A percentile compares a stretch with the other conserved stretches of the same genome.
phyloP scores from a whole-genome alignment of 2,797 vertebrate species.

The Pseudomugil gertrudae region DNA sequence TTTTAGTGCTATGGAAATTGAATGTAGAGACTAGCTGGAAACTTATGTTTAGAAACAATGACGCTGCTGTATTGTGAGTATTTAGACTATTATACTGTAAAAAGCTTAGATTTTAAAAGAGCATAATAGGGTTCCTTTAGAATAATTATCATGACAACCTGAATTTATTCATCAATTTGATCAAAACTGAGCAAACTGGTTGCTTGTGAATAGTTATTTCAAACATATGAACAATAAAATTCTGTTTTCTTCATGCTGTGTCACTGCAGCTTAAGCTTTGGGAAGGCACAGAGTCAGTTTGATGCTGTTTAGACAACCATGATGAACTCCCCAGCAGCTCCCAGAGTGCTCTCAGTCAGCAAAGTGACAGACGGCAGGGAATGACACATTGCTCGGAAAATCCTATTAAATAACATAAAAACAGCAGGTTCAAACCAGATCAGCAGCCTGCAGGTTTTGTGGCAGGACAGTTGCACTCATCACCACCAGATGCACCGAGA shows the following conservation, averaged over 20 bases:
- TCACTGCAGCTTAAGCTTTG: constrained; percentile 1
- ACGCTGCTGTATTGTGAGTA: too few relatives aligned
- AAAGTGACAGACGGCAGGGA: constrained; percentile 44
- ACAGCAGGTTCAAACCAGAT: constrained; percentile 50
- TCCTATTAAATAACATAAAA: constrained; percentile 61
- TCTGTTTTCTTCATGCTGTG: neutral
- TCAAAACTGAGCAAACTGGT: too few relatives aligned
- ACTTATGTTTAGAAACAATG: too few relatives aligned
- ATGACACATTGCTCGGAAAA: constrained; percentile 47
- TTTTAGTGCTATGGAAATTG: too few relatives aligned
- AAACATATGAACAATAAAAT: neutral
- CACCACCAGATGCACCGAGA: constrained; percentile 38
- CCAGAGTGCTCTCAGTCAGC: constrained; percentile 31
- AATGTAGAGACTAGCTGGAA: too few relatives aligned
- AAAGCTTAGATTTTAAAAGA: too few relatives aligned
- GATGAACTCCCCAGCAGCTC: constrained; percentile 41
- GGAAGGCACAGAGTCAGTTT: constrained; percentile 9
- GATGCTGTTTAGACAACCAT: constrained; percentile 38
- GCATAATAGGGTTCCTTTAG: too few relatives aligned
- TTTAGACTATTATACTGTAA: too few relatives aligned
- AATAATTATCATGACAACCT: neutral
- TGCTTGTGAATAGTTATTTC: neutral
- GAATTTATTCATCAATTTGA: neutral
- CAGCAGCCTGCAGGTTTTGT: constrained; percentile 42
- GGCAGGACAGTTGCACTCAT: constrained; percentile 32